Base-by-base conservation (phyloP, 1,140 invertebrate species). In the Trichonephila clavata region DNA sequence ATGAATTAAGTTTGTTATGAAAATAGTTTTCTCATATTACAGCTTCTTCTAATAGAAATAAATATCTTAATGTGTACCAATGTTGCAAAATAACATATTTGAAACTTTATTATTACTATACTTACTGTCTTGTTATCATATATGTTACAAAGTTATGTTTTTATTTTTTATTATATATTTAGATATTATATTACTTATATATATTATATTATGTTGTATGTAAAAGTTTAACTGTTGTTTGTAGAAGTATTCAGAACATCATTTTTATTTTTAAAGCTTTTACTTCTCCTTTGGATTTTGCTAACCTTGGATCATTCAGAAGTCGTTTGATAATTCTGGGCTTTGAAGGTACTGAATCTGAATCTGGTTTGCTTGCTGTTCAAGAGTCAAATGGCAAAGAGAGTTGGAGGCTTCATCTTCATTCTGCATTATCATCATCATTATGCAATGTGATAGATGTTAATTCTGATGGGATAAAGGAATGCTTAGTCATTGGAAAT, bases 401-500 rank as follows among this genome's bases (percentile, higher is more conserved):
- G 43, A 27, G n/a, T 21, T 94, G 93, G 93, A 68, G 60, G 27
- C 61, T 86, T 18, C 81, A 88, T 43, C 43, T 94, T 27, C 93
- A 94, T 94, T 59, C 77, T n/a, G 16, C 32, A 16, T 87, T 81
- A 43, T 27, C 39, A 65, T 94, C 80, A n/a, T 50, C 50, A 14
- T 27, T 61, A 0, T 94, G 87, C 39, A 68, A 71, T 32, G 21
- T 59, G 10, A 63, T 94, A 20, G 93, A 94, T 90, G 80, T 90
- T 16, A 94, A 94, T 90, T 71, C 43, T 68, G 93, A 94, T 94
- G 61, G 63, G 24, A 39, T 90, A 57, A 43, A 32, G 20, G 93
- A 94, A 71, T 94, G 93, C 43, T 71, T 94, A 68, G 77, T 94
- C 20, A 71, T 94, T 81, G 93, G 93, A n/a, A 60, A 90, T 60